phyloP scores from a whole-genome alignment of 2,797 vertebrate genomes.

The Melanitta fusca region DNA sequence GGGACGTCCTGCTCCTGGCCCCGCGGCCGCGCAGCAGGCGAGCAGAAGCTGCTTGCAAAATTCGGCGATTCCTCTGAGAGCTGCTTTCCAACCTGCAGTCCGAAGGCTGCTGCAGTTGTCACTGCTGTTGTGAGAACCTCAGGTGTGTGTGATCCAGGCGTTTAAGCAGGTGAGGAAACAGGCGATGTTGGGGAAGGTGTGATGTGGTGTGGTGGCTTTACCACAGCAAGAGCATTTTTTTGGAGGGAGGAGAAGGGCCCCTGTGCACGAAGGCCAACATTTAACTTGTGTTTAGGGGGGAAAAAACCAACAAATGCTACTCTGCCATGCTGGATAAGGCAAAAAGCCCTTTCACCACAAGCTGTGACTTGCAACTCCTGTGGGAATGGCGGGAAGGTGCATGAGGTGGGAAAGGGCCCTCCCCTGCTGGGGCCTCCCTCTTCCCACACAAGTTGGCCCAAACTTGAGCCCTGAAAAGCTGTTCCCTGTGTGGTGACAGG shows the following conservation, averaged over 20 bases:
- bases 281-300: background rate
- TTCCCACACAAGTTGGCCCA: fast-evolving
- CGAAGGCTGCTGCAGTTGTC: too few relatives aligned
- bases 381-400: too few relatives aligned
- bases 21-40: too few relatives aligned
- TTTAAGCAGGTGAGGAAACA: background rate
- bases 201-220: background rate
- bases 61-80: too few relatives aligned
- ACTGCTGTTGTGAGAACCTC: too few relatives aligned
- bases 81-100: too few relatives aligned
- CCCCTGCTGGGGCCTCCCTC: background rate
- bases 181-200: background rate
- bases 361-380: too few relatives aligned
- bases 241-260: background rate
- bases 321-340: background rate
- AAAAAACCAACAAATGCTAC: too few relatives aligned
- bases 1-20: too few relatives aligned
- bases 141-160: conserved; percentile 49
- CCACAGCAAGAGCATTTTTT: background rate
- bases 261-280: background rate
- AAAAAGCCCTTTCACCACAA: background rate
- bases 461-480: fast-evolving
- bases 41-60: too few relatives aligned
- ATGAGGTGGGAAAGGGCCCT: background rate
- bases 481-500: background rate